These are phyloP conservation scores for Lypha dubia DNA, from an alignment of 2,888 invertebrate genomes.

Conservation along the genomic window DNA sequence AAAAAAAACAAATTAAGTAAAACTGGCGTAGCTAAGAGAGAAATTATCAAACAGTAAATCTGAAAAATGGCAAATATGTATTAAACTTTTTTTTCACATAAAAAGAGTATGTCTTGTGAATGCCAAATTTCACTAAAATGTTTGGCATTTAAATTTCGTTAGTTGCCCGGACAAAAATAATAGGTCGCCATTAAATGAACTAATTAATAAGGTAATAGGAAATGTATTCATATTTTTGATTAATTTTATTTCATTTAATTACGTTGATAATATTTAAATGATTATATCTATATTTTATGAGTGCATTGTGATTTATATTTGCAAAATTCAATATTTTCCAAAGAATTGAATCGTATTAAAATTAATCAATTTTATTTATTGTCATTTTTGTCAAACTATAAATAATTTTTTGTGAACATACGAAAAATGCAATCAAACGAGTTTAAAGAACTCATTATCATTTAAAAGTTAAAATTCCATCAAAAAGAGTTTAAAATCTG, in stretches of 20 bases:
- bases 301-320: background rate
- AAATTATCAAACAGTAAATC: too few relatives aligned
- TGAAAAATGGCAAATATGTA: too few relatives aligned
- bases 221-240: background rate
- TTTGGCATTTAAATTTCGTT: too few relatives aligned
- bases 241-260: background rate
- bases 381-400: background rate
- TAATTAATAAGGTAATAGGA: too few relatives aligned
- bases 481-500: background rate
- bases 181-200: too few relatives aligned
- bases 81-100: too few relatives aligned
- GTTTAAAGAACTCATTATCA: background rate
- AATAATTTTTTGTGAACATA: background rate
- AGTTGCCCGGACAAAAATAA: too few relatives aligned
- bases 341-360: conserved; percentile 3
- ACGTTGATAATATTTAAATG: background rate
- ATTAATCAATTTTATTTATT: background rate
- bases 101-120: too few relatives aligned
- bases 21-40: too few relatives aligned
- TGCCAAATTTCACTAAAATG: too few relatives aligned
- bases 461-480: background rate
- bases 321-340: background rate
- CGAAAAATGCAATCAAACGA: background rate
- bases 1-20: too few relatives aligned
- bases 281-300: background rate